phyloP scores from a whole-genome alignment of 2,797 vertebrate genomes.

The Gymnoscopelus microlampas region DNA sequence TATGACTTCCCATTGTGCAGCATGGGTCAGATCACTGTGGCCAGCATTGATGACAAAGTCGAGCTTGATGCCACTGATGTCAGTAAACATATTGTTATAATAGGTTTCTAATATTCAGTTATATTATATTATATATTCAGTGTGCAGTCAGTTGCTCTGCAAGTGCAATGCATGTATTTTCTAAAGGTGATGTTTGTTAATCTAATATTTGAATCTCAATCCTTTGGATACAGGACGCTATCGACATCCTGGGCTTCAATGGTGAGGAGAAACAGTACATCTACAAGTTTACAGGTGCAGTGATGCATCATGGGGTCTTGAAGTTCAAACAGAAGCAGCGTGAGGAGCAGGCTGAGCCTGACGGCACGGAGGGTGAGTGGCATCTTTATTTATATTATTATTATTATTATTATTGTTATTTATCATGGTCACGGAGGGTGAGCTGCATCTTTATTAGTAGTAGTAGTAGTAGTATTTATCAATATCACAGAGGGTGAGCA shows the following conservation, averaged over 20 bases:
- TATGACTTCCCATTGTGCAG: constrained; percentile 87
- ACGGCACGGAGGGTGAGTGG: constrained; percentile 88
- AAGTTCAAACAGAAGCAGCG: constrained; percentile 91
- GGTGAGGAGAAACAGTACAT: constrained; percentile 83
- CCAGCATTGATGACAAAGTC: constrained; percentile 88
- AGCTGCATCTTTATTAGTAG: too few relatives aligned
- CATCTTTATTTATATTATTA: neutral
- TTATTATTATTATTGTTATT: too few relatives aligned
- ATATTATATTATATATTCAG: too few relatives aligned
- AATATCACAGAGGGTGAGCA: constrained; percentile 78
- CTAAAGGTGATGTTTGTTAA: neutral
- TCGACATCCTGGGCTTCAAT: constrained; percentile 86
- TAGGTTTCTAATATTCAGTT: too few relatives aligned
- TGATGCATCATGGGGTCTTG: constrained; percentile 88
- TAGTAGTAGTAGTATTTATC: too few relatives aligned
- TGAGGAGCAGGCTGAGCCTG: constrained; percentile 90
- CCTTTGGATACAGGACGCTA: constrained; percentile 78
- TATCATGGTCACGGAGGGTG: too few relatives aligned
- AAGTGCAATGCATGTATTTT: too few relatives aligned
- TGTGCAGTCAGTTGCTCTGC: too few relatives aligned
- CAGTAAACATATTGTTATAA: constrained; percentile 56
- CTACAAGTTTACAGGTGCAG: constrained; percentile 86
- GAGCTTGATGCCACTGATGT: constrained; percentile 91
- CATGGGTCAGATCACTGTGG: constrained; percentile 88
- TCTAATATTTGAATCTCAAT: neutral